These are phyloP conservation scores for Hyles lineata DNA, from an alignment of 2,888 invertebrate genomes.

Conservation along the genomic window DNA sequence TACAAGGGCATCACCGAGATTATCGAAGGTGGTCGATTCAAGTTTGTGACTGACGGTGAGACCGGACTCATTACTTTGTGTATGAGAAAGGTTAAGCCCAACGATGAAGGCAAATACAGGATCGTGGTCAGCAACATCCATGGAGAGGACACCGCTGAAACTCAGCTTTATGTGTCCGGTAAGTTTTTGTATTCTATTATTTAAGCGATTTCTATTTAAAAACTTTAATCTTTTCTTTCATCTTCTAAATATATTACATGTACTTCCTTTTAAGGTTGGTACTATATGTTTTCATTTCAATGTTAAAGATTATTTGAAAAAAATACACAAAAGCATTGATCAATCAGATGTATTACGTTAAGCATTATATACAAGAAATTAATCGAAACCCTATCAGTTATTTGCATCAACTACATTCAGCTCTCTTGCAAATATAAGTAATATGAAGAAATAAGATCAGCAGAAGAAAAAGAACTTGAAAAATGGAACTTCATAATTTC, in stretches of 20 bases:
- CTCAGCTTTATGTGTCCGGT: constrained; percentile 98
- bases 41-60: constrained; percentile 97
- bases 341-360: too few species aligned
- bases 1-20: constrained; percentile 97
- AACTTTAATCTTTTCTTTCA: too few species aligned
- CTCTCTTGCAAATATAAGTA: not conserved
- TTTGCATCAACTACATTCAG: not conserved
- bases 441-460: too few species aligned
- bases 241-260: too few species aligned
- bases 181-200: constrained; percentile 46
- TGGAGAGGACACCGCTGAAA: constrained; percentile 98
- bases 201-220: too few species aligned
- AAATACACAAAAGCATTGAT: too few species aligned
- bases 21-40: constrained; percentile 97
- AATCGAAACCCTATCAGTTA: not conserved
- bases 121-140: constrained; percentile 96
- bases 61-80: constrained; percentile 96
- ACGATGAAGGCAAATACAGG: constrained; percentile 98
- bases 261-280: too few species aligned
- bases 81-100: constrained; percentile 97
- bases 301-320: too few species aligned
- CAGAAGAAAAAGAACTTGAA: not conserved
- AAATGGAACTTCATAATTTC: not conserved
- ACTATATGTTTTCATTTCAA: too few species aligned
- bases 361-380: too few species aligned